A percentile compares a stretch with the other conserved stretches of the same genome.
Conservation (phyloP, 1,140 invertebrate genomes). For the Zaprionus ghesquierei region DNA sequence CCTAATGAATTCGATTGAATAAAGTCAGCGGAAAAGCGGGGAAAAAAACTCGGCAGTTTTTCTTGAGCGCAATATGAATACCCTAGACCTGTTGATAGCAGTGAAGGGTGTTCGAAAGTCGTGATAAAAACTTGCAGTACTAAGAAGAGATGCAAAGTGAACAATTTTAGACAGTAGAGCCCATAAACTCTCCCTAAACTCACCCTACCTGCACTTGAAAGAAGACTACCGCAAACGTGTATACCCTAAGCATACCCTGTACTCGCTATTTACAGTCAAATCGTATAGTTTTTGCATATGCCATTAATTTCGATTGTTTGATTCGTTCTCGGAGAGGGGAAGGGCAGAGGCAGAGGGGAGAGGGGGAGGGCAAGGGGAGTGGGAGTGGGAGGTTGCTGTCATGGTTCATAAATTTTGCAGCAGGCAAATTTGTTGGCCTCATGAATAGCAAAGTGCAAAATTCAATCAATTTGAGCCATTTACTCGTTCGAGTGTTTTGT, state of each 20-base stretch:
- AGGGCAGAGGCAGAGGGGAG: neutral
- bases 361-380: neutral
- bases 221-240: neutral
- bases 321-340: conserved; percentile 28
- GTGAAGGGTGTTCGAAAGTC: too few species aligned
- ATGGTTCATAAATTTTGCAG: conserved; percentile 55
- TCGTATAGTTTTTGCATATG: conserved; percentile 12
- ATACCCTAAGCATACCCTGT: neutral
- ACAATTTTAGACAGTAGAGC: too few species aligned
- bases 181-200: neutral
- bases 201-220: neutral
- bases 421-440: conserved; percentile 72
- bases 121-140: too few species aligned
- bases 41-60: neutral
- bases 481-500: conserved; percentile 51
- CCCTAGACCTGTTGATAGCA: neutral
- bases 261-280: neutral
- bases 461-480: conserved; percentile 81
- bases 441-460: conserved; percentile 78
- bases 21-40: neutral
- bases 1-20: conserved; percentile 24
- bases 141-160: too few species aligned
- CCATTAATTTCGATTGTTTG: conserved; percentile 39
- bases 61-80: neutral
- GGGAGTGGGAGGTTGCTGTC: neutral